Evolutionary conservation across 2,888 invertebrate species (phyloP), one percentile per base, ranked within the genome.

Genomic region (Ommatoiulus sabulosus): DNA sequence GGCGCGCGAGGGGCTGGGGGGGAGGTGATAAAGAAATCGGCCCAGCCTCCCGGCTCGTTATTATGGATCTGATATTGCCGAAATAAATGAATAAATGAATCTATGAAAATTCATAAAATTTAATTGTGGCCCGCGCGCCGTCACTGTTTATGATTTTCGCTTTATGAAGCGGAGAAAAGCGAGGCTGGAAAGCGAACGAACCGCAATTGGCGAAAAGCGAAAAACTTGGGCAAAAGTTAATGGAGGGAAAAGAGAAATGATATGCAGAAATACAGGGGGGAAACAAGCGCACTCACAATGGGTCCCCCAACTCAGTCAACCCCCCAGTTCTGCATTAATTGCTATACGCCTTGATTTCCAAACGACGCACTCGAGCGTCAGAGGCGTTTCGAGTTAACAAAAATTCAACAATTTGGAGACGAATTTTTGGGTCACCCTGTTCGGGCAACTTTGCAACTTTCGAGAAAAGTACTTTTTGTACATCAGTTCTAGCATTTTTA

Each of bases 41-140:
- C 52, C 52, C 52, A 8, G 52, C 63, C n/a, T 63, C n/a, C n/a
- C 20, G 24, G 20, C 72, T 72, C 72, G 24, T 72, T 72, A 72
- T 24, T 72, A 72, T 72, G 72, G 72, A 72, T 72, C 72, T 72
- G 72, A 72, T 72, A 72, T 72, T 72, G 72, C 72, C 72, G 72
- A 72, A 72, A 72, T 72, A 72, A 72, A 72, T 72, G 72, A 72
- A 72, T 72, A 72, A 72, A 72, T 72, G 72, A 52, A 89, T 87
- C 89, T 86, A 89, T 89, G 87, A 89, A 89, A 89, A 89, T 89
- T 89, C 89, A 89, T 89, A 89, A 89, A 88, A 89, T 88, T 89
- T 89, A 88, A 88, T 88, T 88, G 87, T 86, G 84, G 88, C 43
- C 89, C 24, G 10, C 52, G 3, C 52, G 52, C 15, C 52, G 52